Evolutionary conservation across 92 coral and sea anemone genomes (phyloP).

Genomic region (Micromussa lordhowensis): DNA sequence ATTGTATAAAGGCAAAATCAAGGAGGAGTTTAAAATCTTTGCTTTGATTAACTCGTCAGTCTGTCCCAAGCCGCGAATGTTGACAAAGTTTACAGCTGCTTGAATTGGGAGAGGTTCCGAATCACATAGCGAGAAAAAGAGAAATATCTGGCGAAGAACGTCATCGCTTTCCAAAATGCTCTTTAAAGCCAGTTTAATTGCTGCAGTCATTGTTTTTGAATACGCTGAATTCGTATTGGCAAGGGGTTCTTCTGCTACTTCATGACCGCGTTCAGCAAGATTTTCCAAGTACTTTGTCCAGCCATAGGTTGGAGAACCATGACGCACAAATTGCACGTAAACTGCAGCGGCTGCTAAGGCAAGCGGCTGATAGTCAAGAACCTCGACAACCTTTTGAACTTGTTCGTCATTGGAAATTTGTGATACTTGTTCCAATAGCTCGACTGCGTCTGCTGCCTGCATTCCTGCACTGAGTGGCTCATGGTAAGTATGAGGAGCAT

Average conservation of each 20-base stretch:
- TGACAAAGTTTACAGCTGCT: conserved; percentile 23
- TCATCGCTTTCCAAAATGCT: conserved; percentile 4
- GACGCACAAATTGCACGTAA: neutral
- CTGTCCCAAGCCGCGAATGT: neutral
- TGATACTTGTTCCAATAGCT: conserved; percentile 36
- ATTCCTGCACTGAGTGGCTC: conserved; percentile 30
- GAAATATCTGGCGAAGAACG: conserved; percentile 31
- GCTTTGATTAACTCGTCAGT: conserved; percentile 33
- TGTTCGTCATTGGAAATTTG: neutral
- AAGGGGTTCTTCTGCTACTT: conserved; percentile 39
- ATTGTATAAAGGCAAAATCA: conserved; percentile 3
- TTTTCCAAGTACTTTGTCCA: conserved; percentile 45
- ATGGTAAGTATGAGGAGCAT: conserved; percentile 3
- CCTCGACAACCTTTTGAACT: conserved; percentile 33
- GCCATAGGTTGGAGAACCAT: neutral
- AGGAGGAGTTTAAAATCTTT: conserved; percentile 37
- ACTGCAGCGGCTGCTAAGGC: conserved; percentile 43
- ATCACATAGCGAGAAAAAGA: conserved; percentile 34
- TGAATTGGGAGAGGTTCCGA: conserved; percentile 26
- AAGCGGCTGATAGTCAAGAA: conserved; percentile 52
- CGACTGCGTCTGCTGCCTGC: conserved; percentile 36
- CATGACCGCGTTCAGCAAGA: conserved; percentile 15
- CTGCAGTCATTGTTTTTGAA: conserved; percentile 45
- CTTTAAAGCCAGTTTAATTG: conserved; percentile 49
- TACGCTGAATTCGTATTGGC: conserved; percentile 12